These are phyloP conservation scores for Myanophis thanlyinensis DNA, from an alignment of 2,113 vertebrate species.

Conservation along the genomic window DNA sequence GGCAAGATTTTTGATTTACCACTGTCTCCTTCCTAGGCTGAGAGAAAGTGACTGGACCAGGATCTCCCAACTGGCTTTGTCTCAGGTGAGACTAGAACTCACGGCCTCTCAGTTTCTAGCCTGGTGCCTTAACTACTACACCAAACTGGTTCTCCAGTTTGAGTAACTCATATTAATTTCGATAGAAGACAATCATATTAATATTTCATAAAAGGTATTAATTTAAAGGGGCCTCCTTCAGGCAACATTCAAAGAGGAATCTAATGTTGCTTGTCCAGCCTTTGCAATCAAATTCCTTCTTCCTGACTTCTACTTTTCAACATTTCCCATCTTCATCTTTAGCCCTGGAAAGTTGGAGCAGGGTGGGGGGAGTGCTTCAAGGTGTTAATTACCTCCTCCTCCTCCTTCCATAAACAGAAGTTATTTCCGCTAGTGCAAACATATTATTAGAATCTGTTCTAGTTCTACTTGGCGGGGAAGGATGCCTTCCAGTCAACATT, in stretches of 20 bases:
- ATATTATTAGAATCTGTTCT: background rate
- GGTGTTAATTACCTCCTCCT: background rate
- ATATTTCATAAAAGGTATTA: background rate
- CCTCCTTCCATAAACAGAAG: background rate
- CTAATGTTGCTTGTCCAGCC: background rate
- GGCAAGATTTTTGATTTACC: background rate
- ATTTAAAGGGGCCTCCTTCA: background rate
- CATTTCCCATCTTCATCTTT: background rate
- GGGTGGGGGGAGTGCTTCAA: background rate
- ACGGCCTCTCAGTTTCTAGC: background rate
- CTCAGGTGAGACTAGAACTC: background rate
- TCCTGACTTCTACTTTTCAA: background rate
- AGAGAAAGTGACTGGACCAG: background rate
- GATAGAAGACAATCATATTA: background rate
- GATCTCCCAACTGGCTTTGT: background rate
- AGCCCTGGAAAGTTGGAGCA: background rate
- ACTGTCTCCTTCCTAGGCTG: background rate
- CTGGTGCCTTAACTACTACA: background rate
- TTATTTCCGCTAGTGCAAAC: background rate
- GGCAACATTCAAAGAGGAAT: background rate
- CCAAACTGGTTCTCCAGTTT: background rate
- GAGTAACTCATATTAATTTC: background rate
- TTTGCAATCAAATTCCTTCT: background rate
- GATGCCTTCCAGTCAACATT: background rate
- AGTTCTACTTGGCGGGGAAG: background rate